phyloP scores from a whole-genome alignment of 2,113 vertebrate species.

The Arothron firmamentum region DNA sequence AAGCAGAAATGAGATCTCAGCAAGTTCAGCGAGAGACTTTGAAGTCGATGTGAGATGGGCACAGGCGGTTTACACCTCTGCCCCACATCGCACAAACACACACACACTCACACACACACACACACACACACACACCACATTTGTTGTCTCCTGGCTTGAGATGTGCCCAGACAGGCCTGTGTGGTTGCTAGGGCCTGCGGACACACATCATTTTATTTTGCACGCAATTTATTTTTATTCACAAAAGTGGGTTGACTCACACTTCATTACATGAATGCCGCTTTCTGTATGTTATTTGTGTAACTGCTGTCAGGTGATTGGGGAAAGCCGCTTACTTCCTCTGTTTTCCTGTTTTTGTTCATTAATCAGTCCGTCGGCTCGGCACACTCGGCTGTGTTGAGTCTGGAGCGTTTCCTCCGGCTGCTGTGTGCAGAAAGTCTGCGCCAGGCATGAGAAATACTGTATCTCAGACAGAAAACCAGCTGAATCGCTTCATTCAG shows the following conservation, averaged over 20 bases:
- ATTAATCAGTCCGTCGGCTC: not conserved
- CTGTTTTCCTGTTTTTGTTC: too few species aligned
- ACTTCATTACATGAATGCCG: too few species aligned
- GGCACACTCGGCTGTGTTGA: constrained; percentile 43
- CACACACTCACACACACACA: constrained; percentile 39
- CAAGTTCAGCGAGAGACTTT: too few species aligned
- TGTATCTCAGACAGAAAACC: constrained; percentile 2
- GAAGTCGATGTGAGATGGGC: constrained; percentile 11
- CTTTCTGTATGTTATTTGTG: too few species aligned
- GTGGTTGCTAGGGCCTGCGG: not conserved
- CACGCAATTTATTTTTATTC: not conserved
- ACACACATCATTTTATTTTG: constrained; percentile 10
- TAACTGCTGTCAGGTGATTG: too few species aligned
- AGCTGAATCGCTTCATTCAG: constrained; percentile 9
- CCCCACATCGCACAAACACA: constrained; percentile 50
- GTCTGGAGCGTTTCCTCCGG: constrained; percentile 40
- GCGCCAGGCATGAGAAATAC: not conserved
- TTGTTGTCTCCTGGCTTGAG: not conserved
- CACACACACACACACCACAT: constrained; percentile 17
- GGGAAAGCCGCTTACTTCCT: too few species aligned
- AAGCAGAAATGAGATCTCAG: too few species aligned
- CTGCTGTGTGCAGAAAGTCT: constrained; percentile 2
- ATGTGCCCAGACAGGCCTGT: too few species aligned
- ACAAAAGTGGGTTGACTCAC: too few species aligned
- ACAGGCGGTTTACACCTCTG: constrained; percentile 17